Percentiles rank a stretch among this genome's conserved stretches.
These are phyloP conservation scores for Plotosus lineatus DNA, from an alignment of 2,113 vertebrate species.

Conservation along the genomic window DNA sequence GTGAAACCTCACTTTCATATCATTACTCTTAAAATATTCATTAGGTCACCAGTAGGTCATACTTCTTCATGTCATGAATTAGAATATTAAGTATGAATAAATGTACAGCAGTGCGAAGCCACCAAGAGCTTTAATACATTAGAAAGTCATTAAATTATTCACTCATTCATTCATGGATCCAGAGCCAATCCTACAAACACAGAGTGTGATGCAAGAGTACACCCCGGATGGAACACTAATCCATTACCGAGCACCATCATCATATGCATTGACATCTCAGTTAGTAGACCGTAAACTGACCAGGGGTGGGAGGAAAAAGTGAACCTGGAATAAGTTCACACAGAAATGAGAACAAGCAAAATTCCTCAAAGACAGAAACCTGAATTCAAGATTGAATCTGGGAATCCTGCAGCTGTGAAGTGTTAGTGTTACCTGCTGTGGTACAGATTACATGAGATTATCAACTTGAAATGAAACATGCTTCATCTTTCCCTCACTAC, in stretches of 20 bases:
- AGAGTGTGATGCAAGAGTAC: not conserved
- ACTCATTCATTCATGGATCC: not conserved
- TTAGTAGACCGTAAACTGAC: not conserved
- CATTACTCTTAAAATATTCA: constrained; percentile 9
- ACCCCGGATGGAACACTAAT: not conserved
- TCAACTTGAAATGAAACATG: not conserved
- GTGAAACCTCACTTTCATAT: not conserved
- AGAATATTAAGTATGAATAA: not conserved
- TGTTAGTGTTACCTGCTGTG: not conserved
- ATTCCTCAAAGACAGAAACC: not conserved
- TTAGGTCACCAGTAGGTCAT: not conserved
- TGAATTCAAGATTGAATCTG: not conserved
- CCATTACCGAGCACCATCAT: not conserved
- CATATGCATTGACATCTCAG: not conserved
- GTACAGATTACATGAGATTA: not conserved
- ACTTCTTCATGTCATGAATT: not conserved
- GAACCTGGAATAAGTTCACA: not conserved
- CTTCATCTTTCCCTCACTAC: not conserved
- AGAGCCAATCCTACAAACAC: not conserved
- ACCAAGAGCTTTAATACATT: not conserved
- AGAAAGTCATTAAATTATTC: not conserved
- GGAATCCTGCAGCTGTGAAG: not conserved
- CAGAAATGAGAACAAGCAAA: not conserved
- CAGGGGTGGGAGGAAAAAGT: not conserved
- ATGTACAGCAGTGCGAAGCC: not conserved